Percentiles rank a stretch among this genome's conserved stretches.
Evolutionary conservation across 2,888 invertebrate species (phyloP).

Genomic region (Drosophila prolongata): DNA sequence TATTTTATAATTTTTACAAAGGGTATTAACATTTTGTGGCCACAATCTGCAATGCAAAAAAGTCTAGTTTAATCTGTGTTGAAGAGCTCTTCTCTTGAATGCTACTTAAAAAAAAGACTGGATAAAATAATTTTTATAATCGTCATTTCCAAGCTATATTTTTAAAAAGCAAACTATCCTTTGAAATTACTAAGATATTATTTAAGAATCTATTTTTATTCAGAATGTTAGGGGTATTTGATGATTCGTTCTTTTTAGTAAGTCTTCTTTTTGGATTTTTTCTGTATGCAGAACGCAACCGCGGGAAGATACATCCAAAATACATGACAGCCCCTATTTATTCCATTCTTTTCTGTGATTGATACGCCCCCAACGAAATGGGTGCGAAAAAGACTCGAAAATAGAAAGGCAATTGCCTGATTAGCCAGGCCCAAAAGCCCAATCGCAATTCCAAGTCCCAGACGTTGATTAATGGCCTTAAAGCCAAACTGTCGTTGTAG

Average conservation of each 20-base stretch:
- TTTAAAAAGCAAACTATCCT: too few relatives aligned
- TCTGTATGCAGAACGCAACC: slow-evolving; percentile 58
- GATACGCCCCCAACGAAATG: slow-evolving; percentile 67
- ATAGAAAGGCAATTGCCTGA: slow-evolving; percentile 55
- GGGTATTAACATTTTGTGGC: slow-evolving; percentile 4
- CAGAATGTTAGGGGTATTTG: slow-evolving; percentile 1
- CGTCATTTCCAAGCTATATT: too few relatives aligned
- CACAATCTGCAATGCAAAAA: too few relatives aligned
- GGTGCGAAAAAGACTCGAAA: slow-evolving; percentile 27
- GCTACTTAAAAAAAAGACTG: too few relatives aligned
- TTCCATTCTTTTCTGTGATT: slow-evolving; percentile 36
- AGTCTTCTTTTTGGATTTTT: not conserved
- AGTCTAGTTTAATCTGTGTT: too few relatives aligned
- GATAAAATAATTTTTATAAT: too few relatives aligned
- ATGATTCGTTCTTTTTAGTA: not conserved
- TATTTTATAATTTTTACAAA: not conserved
- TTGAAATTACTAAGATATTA: too few relatives aligned
- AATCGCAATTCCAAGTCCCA: slow-evolving; percentile 17
- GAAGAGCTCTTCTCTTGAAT: too few relatives aligned
- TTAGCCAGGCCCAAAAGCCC: slow-evolving; percentile 60
- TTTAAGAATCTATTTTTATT: too few relatives aligned
- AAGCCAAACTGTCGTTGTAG: slow-evolving; percentile 62
- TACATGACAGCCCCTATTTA: slow-evolving; percentile 60
- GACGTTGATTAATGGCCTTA: slow-evolving; percentile 70
- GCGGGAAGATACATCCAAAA: slow-evolving; percentile 61